phyloP scores from a whole-genome alignment of 1,140 invertebrate genomes.

The Periplaneta americana region DNA sequence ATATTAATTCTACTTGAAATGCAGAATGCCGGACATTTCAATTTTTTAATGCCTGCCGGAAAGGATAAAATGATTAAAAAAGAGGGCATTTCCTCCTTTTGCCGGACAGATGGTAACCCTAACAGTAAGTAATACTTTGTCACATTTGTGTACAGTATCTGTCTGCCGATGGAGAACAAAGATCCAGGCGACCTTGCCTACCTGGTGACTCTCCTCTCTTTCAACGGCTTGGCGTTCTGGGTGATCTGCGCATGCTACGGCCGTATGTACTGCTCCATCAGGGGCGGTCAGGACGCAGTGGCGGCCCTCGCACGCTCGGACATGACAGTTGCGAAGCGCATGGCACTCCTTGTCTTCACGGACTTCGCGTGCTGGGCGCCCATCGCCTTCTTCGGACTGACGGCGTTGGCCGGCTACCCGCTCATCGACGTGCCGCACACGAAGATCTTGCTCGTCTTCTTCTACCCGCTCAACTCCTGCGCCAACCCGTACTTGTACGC shows the following conservation, averaged over 20 bases:
- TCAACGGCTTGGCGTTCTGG: conserved; percentile 46
- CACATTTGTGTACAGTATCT: conserved; percentile 53
- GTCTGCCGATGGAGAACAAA: conserved; percentile 63
- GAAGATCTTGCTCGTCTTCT: conserved; percentile 50
- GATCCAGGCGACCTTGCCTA: conserved; percentile 53
- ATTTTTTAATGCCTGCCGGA: no score
- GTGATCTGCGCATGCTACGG: conserved; percentile 48
- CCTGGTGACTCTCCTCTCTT: conserved; percentile 39
- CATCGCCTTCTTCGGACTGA: conserved; percentile 50
- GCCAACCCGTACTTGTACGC: conserved; percentile 62
- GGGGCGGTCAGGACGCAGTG: conserved; percentile 25
- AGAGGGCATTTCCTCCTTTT: no score
- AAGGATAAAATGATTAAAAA: no score
- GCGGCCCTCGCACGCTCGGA: conserved; percentile 7
- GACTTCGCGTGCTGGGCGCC: conserved; percentile 59
- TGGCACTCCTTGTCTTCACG: conserved; percentile 60
- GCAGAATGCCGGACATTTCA: no score
- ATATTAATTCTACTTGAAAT: no score
- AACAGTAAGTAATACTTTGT: no score
- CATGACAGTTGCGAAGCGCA: conserved; percentile 50
- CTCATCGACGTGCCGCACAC: conserved; percentile 45
- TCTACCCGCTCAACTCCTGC: conserved; percentile 61
- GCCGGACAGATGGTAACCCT: no score
- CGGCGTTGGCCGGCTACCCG: conserved; percentile 49
- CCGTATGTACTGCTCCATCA: conserved; percentile 41